Evolutionary conservation across 2,113 vertebrate species (phyloP), one percentile per base, ranked within the genome.

Genomic region (Setophaga kirtlandii): DNA sequence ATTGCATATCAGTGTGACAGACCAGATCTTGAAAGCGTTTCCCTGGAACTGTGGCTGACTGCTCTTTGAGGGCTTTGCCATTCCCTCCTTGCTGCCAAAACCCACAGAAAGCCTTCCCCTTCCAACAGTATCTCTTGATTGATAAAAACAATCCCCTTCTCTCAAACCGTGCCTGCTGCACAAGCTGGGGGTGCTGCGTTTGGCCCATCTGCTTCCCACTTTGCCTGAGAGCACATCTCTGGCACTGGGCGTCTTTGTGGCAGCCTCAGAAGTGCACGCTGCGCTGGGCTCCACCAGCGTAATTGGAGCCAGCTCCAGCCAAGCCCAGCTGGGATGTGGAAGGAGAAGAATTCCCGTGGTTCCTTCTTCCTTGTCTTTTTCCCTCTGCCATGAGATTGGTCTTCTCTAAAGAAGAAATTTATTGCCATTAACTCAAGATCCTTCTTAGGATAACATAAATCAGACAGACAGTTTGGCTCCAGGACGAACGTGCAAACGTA

Each of bases 221-320:
- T 88, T 53, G 88, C 89, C 73, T 76, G 65, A 71, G 73, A 90
- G 69, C 1, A 3, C 1, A 16, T 84, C 93, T 81, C 73, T 94
- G 76, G 76, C 68, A 37, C 73, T 65, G 49, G 49, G 59, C 91
- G 63, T 50, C 33, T 27, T 7, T 84, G 92, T 90, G 95, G 56
- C 73, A 90, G 83, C 56, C 76, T 93, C 76, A 89, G 76, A 75
- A 96, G 46, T 16, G n/a, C 83, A 88, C 0, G 5, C 68, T 71
- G 64, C 1, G 4, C 90, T 56, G 62, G 46, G 62, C 77, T 95
- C 74, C 89, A 87, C 86, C 83, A 84, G 28, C 37, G 5, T 93
- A 93, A 93, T 71, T 96, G 69, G 46, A 95, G 85, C 41, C 90
- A 96, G 94, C 49, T 89, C 62, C 80, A 89, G 74, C 79, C 60